Evolutionary conservation across 2,797 vertebrate genomes (phyloP).

Genomic region (Microctenopoma lineatum): DNA sequence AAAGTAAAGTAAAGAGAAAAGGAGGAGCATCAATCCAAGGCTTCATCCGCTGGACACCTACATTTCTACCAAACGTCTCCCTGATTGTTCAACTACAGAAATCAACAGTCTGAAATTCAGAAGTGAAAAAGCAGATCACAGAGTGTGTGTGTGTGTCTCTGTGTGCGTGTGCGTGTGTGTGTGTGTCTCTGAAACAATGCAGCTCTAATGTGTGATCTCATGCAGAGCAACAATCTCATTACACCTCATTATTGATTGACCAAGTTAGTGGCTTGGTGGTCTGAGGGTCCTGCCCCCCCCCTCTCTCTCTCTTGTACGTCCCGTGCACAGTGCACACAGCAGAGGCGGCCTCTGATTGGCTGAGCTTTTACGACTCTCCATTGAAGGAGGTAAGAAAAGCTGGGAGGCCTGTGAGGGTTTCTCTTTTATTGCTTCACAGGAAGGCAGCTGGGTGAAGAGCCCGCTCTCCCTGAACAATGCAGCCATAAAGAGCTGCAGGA

Average conservation of each 20-base stretch:
- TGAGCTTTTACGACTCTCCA: slow-evolving; percentile 37
- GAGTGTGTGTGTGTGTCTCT: too few species aligned
- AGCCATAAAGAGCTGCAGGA: slow-evolving; percentile 67
- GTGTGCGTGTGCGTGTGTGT: neutral
- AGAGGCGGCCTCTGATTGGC: slow-evolving; percentile 53
- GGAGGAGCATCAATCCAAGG: too few species aligned
- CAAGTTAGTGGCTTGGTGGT: slow-evolving; percentile 77
- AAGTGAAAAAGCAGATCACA: neutral
- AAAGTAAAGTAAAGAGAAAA: too few species aligned
- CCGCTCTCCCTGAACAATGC: slow-evolving; percentile 59
- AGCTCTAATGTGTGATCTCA: slow-evolving; percentile 55
- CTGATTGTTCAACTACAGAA: too few species aligned
- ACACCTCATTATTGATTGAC: slow-evolving; percentile 75
- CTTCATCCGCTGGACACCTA: too few species aligned
- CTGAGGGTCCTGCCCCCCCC: slow-evolving; percentile 27
- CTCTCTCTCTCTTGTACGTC: neutral
- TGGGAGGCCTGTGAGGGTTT: slow-evolving; percentile 20
- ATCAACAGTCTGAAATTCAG: neutral
- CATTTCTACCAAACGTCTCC: too few species aligned
- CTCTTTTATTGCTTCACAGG: slow-evolving; percentile 26
- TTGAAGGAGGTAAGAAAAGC: slow-evolving; percentile 41
- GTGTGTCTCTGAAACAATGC: slow-evolving; percentile 54
- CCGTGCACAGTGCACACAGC: slow-evolving; percentile 1
- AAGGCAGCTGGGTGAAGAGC: slow-evolving; percentile 60
- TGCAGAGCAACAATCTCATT: slow-evolving; percentile 63